Conservation (phyloP, 2,888 invertebrate species). For the Lochmaea crataegi region DNA sequence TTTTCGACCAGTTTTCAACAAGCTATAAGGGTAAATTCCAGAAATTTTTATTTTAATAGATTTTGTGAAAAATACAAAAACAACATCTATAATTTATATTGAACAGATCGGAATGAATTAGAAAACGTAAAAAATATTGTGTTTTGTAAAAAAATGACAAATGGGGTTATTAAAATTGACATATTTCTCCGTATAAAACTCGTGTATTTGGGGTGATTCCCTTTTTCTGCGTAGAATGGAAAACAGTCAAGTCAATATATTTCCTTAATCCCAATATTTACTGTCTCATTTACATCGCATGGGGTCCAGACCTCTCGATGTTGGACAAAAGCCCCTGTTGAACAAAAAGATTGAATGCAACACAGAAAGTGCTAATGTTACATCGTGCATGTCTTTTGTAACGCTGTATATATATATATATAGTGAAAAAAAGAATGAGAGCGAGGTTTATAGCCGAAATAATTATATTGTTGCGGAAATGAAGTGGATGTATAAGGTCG, state of each 20-base stretch:
- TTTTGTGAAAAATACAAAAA: too few relatives aligned
- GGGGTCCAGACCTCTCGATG: conserved; percentile 17
- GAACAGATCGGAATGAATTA: too few relatives aligned
- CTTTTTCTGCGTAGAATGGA: conserved; percentile 4
- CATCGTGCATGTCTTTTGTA: conserved; percentile 43
- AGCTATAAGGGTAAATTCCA: too few relatives aligned
- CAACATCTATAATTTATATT: too few relatives aligned
- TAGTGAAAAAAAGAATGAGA: conserved; percentile 25
- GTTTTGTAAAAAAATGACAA: not conserved
- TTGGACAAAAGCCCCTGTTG: conserved; percentile 25
- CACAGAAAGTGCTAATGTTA: conserved; percentile 41
- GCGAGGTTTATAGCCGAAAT: conserved; percentile 54
- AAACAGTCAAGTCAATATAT: conserved; percentile 2
- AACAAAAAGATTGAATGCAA: conserved; percentile 33
- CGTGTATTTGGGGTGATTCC: conserved; percentile 3
- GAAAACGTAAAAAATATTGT: too few relatives aligned
- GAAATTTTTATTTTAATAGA: too few relatives aligned
- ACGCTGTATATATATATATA: conserved; percentile 45
- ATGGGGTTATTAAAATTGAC: not conserved
- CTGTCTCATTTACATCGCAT: conserved; percentile 17
- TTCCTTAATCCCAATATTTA: conserved; percentile 20
- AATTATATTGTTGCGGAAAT: conserved; percentile 59
- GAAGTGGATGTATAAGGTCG: conserved; percentile 45
- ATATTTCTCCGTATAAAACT: not conserved
- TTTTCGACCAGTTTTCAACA: too few relatives aligned